Evolutionary conservation across 2,113 vertebrate species (phyloP), one percentile per base, ranked within the genome.

Genomic region (Thunnus maccoyii): DNA sequence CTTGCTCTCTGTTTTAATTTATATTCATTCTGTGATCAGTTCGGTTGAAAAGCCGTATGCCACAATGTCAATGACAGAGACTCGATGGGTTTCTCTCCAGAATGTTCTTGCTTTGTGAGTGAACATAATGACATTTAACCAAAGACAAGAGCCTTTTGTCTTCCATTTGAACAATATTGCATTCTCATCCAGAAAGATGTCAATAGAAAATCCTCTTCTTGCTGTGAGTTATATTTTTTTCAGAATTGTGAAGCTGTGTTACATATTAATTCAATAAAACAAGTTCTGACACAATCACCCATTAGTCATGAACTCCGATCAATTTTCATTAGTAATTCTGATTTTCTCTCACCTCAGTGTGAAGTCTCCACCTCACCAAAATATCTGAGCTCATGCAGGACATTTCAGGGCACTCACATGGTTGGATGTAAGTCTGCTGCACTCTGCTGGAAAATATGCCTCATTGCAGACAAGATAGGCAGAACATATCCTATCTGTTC

Each of bases 361-460:
- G 64, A 61, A 78, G 20, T 17, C 32, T 36, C 3, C 4, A 2
- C 11, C 32, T 72, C 47, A 64, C 67, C 73, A 57, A 3, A 73
- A 14, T 44, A 27, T 58, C 44, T 62, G 32, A 78, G 27, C 1
- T 13, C 13, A 18, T 2, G n/a, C 48, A 72, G 18, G 51, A 72
- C 55, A 60, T 58, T 11, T 52, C 61, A 56, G 11, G 3, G 14
- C 46, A n/a, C 46, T 55, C n/a, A 5, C 8, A 17, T 30, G 12
- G n/a, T 54, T 63, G 18, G 8, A 64, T 89, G 86, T 14, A 55
- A 36, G 41, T 82, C 58, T 93, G 84, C 88, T 92, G 85, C 89
- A 83, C 82, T 82, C 93, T 10, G 55, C 58, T 91, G 93, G 91
- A 84, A 52, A 82, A 81, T 22, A 0, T 0, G 0, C 0, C 12